Conservation (phyloP, 2,797 vertebrate genomes). For the Microctenopoma lineatum region DNA sequence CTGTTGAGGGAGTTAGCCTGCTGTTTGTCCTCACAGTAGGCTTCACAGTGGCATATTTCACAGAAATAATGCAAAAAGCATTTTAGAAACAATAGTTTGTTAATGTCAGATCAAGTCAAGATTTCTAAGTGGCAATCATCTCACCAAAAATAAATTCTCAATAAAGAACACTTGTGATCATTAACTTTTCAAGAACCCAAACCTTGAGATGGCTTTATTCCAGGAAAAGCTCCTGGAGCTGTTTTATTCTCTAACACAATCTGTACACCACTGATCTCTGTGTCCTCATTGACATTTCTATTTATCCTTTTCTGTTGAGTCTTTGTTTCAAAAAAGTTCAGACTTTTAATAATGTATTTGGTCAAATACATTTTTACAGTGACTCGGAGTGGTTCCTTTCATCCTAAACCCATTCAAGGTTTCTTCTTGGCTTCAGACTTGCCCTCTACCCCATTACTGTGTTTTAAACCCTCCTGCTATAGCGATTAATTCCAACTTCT, state of each 20-base stretch:
- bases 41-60: slow-evolving; percentile 24
- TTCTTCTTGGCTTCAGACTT: slow-evolving; percentile 60
- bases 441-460: slow-evolving; percentile 37
- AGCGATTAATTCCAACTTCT: slow-evolving; percentile 51
- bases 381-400: slow-evolving; percentile 5
- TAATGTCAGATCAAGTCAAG: slow-evolving; percentile 44
- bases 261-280: not conserved
- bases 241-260: slow-evolving; percentile 3
- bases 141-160: not conserved
- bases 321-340: slow-evolving; percentile 2
- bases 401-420: slow-evolving; percentile 6
- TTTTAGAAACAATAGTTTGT: slow-evolving; percentile 11
- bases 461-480: slow-evolving; percentile 54
- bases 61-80: slow-evolving; percentile 24
- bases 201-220: not conserved
- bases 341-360: slow-evolving; percentile 19
- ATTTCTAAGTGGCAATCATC: slow-evolving; percentile 28
- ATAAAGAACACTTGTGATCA: slow-evolving; percentile 10
- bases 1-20: slow-evolving; percentile 24
- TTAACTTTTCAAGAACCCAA: not conserved
- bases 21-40: slow-evolving; percentile 18
- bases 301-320: not conserved
- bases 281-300: not conserved
- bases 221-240: slow-evolving; percentile 1
- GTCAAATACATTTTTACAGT: slow-evolving; percentile 21